phyloP scores from a whole-genome alignment of 1,140 invertebrate genomes.

The Prorops nasuta region DNA sequence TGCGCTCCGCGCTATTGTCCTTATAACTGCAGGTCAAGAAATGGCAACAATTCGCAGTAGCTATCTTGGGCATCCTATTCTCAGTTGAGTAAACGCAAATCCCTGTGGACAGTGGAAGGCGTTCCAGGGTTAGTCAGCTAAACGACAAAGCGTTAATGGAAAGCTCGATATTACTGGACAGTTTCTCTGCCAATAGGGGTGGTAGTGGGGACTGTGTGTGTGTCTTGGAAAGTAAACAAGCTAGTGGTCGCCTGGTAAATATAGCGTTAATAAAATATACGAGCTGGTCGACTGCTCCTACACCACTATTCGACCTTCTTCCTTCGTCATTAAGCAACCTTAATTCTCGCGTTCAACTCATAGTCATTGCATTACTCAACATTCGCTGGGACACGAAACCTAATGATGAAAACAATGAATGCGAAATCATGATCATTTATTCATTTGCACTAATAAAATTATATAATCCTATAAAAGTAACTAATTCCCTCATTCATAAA shows the following conservation, averaged over 20 bases:
- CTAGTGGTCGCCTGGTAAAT: slow-evolving; percentile 34
- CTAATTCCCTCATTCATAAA: no score
- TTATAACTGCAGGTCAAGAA: no score
- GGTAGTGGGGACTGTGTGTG: slow-evolving; percentile 16
- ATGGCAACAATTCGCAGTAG: no score
- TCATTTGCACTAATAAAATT: no score
- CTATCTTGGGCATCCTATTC: not conserved
- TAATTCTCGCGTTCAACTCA: slow-evolving; percentile 34
- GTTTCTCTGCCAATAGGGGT: not conserved
- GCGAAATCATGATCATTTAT: no score
- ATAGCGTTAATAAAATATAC: slow-evolving; percentile 47
- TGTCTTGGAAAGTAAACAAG: slow-evolving; percentile 38
- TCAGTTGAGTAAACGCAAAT: not conserved
- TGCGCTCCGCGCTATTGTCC: no score
- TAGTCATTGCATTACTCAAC: slow-evolving; percentile 37
- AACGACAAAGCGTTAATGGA: slow-evolving; percentile 38
- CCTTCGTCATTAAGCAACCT: slow-evolving; percentile 27
- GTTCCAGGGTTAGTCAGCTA: slow-evolving; percentile 9
- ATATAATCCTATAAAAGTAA: no score
- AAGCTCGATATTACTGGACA: slow-evolving; percentile 27
- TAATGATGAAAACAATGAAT: no score
- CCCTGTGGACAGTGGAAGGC: not conserved
- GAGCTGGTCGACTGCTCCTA: slow-evolving; percentile 16
- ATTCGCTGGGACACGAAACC: no score
- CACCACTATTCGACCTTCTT: slow-evolving; percentile 11